A percentile compares a stretch with the other conserved stretches of the same genome.
These are phyloP conservation scores for Tretioscincus oriximinensis DNA, from an alignment of 2,113 vertebrate genomes.

Conservation along the genomic window DNA sequence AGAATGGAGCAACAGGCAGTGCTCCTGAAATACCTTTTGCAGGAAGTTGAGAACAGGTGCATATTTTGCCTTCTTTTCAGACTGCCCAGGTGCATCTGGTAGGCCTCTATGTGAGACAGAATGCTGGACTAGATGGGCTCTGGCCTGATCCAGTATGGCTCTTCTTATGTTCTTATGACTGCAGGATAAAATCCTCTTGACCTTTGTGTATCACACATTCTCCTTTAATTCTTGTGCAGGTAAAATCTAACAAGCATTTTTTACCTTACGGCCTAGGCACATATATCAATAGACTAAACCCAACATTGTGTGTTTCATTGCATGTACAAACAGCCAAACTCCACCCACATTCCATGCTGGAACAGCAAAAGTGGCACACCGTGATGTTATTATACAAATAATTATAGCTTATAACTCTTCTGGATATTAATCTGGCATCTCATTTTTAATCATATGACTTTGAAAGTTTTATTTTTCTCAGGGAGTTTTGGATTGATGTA, in stretches of 20 bases:
- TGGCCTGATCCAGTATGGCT: too few relatives aligned
- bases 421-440: constrained; percentile 61
- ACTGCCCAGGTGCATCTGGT: too few relatives aligned
- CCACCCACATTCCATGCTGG: constrained; percentile 17
- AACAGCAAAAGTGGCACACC: constrained; percentile 17
- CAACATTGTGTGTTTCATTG: not conserved
- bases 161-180: not conserved
- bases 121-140: too few relatives aligned
- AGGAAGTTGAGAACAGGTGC: too few relatives aligned
- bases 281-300: not conserved
- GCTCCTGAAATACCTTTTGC: too few relatives aligned
- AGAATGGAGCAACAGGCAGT: too few relatives aligned
- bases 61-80: too few relatives aligned
- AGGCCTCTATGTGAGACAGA: too few relatives aligned
- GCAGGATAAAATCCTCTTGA: not conserved
- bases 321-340: constrained; percentile 17
- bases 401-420: constrained; percentile 51
- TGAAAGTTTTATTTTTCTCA: constrained; percentile 12
- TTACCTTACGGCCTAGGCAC: not conserved
- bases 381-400: constrained; percentile 32
- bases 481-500: constrained; percentile 14
- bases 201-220: not conserved
- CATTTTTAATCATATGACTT: constrained; percentile 45
- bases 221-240: not conserved
- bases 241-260: not conserved